Evolutionary conservation across 2,113 vertebrate species (phyloP).

Genomic region (Lepisosteus osseus): DNA sequence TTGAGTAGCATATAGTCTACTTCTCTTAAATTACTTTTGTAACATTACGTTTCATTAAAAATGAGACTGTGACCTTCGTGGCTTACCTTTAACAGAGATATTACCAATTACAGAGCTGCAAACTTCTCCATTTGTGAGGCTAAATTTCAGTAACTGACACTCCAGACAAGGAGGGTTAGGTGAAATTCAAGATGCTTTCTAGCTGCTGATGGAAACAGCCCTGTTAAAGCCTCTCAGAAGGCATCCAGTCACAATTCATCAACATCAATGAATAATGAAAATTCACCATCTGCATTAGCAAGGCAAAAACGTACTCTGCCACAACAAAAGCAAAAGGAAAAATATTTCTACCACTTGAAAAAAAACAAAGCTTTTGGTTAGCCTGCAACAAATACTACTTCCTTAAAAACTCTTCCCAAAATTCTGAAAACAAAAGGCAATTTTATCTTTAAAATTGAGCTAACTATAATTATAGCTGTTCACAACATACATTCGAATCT

Average conservation of each 20-base stretch:
- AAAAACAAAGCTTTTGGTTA: too few species aligned
- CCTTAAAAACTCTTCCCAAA: too few species aligned
- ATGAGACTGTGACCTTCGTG: conserved; percentile 17
- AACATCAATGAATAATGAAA: conserved; percentile 50
- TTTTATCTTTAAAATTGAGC: too few species aligned
- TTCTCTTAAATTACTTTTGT: too few species aligned
- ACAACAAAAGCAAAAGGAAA: too few species aligned
- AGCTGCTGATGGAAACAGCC: conserved; percentile 38
- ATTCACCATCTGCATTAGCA: conserved; percentile 35
- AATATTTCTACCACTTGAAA: too few species aligned
- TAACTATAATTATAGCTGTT: too few species aligned
- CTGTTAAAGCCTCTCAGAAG: conserved; percentile 46
- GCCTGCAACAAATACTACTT: too few species aligned
- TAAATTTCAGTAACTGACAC: conserved; percentile 14
- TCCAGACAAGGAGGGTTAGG: conserved; percentile 18
- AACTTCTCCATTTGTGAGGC: conserved; percentile 20
- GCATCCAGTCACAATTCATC: conserved; percentile 42
- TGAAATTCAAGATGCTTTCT: conserved; percentile 31
- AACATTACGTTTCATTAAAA: too few species aligned
- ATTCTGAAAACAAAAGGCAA: too few species aligned
- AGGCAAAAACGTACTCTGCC: conserved; percentile 6
- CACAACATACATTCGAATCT: too few species aligned
- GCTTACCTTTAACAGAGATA: conserved; percentile 5
- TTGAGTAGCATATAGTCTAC: too few species aligned
- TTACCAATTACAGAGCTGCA: background rate